A percentile compares a stretch with the other conserved stretches of the same genome.
phyloP scores from a whole-genome alignment of 2,113 vertebrate genomes.

The Eubucco bourcierii region DNA sequence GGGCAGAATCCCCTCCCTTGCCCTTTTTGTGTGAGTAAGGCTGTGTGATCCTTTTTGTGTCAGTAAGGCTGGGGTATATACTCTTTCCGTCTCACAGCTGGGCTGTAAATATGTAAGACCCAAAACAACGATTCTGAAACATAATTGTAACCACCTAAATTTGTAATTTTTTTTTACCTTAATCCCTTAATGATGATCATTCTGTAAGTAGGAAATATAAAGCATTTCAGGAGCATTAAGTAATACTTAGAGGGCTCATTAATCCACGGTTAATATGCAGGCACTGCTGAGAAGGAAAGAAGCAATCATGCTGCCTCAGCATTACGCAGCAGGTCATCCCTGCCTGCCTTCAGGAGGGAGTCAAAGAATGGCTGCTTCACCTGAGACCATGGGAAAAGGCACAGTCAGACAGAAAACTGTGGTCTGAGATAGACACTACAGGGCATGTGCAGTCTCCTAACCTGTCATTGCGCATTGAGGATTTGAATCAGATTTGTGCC shows the following conservation, averaged over 20 bases:
- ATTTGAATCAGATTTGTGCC: background rate
- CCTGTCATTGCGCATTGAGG: rapidly evolving
- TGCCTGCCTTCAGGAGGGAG: background rate
- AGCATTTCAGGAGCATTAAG: conserved; percentile 19
- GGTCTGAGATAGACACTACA: background rate
- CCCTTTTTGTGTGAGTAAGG: too few relatives aligned
- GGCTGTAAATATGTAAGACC: background rate
- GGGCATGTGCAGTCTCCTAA: background rate
- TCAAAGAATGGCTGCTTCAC: background rate
- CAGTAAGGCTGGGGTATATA: background rate
- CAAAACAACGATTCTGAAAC: background rate
- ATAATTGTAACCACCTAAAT: background rate
- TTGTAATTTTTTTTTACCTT: background rate
- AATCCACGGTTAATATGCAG: background rate
- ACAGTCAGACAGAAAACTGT: background rate
- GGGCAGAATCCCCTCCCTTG: too few relatives aligned
- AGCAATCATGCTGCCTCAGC: background rate
- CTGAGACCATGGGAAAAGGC: rapidly evolving
- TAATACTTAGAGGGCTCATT: conserved; percentile 21
- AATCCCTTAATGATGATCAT: conserved; percentile 44
- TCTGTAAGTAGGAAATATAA: conserved; percentile 29
- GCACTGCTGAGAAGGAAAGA: conserved; percentile 9
- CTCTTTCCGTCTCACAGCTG: rapidly evolving
- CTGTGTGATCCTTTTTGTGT: background rate
- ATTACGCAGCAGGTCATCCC: rapidly evolving